These are phyloP conservation scores for Zele albiditarsus DNA, from an alignment of 2,888 invertebrate genomes.

Conservation along the genomic window DNA sequence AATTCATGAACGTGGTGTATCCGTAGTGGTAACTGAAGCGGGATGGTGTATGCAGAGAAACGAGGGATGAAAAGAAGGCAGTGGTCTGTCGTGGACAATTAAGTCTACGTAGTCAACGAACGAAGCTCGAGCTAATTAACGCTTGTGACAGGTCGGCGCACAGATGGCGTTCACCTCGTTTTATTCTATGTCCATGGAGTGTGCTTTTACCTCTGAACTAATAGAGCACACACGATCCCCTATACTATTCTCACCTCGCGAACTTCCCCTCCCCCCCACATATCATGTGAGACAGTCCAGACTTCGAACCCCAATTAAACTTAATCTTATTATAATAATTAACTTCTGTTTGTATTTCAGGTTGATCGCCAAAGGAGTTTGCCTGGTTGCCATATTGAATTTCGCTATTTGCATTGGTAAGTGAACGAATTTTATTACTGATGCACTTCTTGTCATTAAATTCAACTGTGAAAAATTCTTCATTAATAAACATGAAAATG, in stretches of 20 bases:
- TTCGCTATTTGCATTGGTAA: slow-evolving; percentile 61
- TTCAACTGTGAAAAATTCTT: slow-evolving; percentile 22
- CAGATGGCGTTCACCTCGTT: slow-evolving; percentile 39
- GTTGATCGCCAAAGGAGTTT: slow-evolving; percentile 54
- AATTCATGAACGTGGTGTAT: not conserved
- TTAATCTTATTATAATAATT: slow-evolving; percentile 19
- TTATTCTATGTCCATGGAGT: slow-evolving; percentile 1
- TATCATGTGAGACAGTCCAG: not conserved
- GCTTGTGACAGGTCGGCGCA: slow-evolving; percentile 45
- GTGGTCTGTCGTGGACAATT: slow-evolving; percentile 44
- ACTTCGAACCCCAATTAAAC: not conserved
- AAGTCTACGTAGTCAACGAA: slow-evolving; percentile 38
- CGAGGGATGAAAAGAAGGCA: slow-evolving; percentile 3
- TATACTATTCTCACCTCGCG: not conserved
- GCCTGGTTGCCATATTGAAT: slow-evolving; percentile 59
- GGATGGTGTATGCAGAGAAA: not conserved
- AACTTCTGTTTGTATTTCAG: slow-evolving; percentile 49
- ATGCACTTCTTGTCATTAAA: too few species aligned
- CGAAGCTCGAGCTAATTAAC: slow-evolving; percentile 47
- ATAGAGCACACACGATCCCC: not conserved
- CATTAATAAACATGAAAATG: not conserved
- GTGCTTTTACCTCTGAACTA: not conserved
- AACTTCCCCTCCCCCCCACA: not conserved
- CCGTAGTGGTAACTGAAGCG: not conserved
- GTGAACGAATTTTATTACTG: slow-evolving; percentile 43